Conservation (phyloP, 2,113 vertebrate genomes). For the Romanogobio albipinnatus region DNA sequence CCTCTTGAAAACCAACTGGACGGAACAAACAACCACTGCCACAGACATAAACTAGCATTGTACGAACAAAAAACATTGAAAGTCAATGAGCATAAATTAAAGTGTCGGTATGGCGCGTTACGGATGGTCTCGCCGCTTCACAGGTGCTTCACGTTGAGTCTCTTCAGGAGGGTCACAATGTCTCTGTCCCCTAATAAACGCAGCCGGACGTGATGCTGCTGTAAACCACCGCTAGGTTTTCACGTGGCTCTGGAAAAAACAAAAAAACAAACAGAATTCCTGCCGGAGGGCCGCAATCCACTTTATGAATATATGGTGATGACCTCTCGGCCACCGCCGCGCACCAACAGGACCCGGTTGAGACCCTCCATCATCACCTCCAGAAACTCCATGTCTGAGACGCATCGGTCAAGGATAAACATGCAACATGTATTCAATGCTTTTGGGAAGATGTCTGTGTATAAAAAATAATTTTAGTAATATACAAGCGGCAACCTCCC, state of each 20-base stretch:
- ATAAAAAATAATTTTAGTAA: too few species aligned
- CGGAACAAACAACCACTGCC: background rate
- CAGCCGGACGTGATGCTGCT: constrained; percentile 49
- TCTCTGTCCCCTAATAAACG: constrained; percentile 28
- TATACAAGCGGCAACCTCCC: too few species aligned
- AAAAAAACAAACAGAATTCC: background rate
- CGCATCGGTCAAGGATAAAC: constrained; percentile 69
- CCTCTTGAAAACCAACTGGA: constrained; percentile 21
- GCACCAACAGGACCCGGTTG: constrained; percentile 88
- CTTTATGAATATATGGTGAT: constrained; percentile 95
- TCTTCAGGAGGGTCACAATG: background rate
- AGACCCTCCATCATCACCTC: constrained; percentile 95
- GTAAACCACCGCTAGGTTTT: constrained; percentile 45
- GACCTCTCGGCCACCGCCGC: constrained; percentile 93
- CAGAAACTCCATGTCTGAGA: constrained; percentile 94
- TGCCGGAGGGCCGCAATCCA: background rate
- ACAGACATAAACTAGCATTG: constrained; percentile 5
- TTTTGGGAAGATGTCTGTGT: too few species aligned
- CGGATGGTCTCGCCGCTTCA: constrained; percentile 31
- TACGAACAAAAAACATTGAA: constrained; percentile 53
- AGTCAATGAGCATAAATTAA: constrained; percentile 64
- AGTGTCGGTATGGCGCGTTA: constrained; percentile 59
- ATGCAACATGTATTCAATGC: too few species aligned
- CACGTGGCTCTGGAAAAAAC: background rate
- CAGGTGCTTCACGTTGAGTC: constrained; percentile 30